phyloP scores from a whole-genome alignment of 2,888 invertebrate species.

The Dinocampus coccinellae region DNA sequence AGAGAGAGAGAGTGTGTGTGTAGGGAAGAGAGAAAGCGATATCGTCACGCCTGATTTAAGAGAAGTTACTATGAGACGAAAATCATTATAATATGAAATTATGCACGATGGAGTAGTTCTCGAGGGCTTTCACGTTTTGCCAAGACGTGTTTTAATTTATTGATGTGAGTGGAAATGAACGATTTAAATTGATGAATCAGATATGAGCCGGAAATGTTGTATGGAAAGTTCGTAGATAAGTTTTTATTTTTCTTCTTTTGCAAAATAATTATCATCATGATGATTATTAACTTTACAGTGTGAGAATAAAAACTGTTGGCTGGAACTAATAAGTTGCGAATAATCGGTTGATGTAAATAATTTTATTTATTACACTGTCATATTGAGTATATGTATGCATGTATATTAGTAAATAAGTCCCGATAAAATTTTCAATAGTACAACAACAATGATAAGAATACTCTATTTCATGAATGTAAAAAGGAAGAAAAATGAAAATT shows the following conservation, averaged over 20 bases:
- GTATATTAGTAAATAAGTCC: slow-evolving; percentile 20
- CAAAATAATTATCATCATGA: not conserved
- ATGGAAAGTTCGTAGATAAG: slow-evolving; percentile 4
- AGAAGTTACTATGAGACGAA: slow-evolving; percentile 39
- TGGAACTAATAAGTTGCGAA: not conserved
- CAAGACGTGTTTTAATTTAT: slow-evolving; percentile 31
- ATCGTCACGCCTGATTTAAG: slow-evolving; percentile 46
- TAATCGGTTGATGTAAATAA: not conserved
- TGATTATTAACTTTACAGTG: not conserved
- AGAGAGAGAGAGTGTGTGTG: slow-evolving; percentile 4
- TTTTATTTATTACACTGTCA: too few species aligned
- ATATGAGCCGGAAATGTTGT: not conserved
- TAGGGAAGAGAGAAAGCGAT: slow-evolving; percentile 12
- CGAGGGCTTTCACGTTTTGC: slow-evolving; percentile 58
- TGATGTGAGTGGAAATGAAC: slow-evolving; percentile 31
- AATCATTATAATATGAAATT: slow-evolving; percentile 45
- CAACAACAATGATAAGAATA: not conserved
- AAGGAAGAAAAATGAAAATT: not conserved
- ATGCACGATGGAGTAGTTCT: slow-evolving; percentile 50
- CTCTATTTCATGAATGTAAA: slow-evolving; percentile 27
- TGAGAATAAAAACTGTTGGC: not conserved
- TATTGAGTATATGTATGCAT: not conserved
- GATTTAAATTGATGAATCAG: slow-evolving; percentile 7
- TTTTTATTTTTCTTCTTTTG: not conserved
- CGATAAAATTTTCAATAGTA: slow-evolving; percentile 25